These are phyloP conservation scores for Lophura swinhoii DNA, from an alignment of 2,797 vertebrate species.

Conservation along the genomic window DNA sequence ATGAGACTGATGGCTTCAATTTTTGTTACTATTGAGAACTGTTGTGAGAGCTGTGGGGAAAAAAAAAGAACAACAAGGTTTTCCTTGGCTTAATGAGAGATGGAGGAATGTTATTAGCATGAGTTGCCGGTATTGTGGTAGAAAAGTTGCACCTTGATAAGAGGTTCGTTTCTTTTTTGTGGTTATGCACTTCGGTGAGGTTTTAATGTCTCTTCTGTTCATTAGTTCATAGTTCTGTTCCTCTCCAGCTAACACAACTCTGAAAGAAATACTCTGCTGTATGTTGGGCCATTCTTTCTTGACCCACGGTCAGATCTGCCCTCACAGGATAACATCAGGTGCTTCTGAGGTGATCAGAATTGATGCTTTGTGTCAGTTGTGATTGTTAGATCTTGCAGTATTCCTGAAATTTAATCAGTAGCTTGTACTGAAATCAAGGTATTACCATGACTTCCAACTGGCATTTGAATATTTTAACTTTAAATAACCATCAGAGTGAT, in stretches of 20 bases:
- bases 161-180: background rate
- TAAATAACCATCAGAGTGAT: constrained; percentile 11
- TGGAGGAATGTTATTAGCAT: background rate
- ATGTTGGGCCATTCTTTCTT: background rate
- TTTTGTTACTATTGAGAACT: background rate
- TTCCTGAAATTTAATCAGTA: constrained; percentile 35
- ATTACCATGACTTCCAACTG: background rate
- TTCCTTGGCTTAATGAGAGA: background rate
- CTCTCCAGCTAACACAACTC: background rate
- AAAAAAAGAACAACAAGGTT: background rate
- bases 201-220: background rate
- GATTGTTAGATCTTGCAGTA: background rate
- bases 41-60: background rate
- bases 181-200: background rate
- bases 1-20: background rate
- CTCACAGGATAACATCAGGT: background rate
- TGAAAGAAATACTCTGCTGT: background rate
- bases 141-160: background rate
- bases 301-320: background rate
- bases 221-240: background rate
- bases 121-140: background rate
- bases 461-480: constrained; percentile 49
- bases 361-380: background rate
- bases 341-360: background rate
- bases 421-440: constrained; percentile 15